These are phyloP conservation scores for Drosophila tsacasi DNA, from an alignment of 1,140 invertebrate genomes.

Conservation along the genomic window DNA sequence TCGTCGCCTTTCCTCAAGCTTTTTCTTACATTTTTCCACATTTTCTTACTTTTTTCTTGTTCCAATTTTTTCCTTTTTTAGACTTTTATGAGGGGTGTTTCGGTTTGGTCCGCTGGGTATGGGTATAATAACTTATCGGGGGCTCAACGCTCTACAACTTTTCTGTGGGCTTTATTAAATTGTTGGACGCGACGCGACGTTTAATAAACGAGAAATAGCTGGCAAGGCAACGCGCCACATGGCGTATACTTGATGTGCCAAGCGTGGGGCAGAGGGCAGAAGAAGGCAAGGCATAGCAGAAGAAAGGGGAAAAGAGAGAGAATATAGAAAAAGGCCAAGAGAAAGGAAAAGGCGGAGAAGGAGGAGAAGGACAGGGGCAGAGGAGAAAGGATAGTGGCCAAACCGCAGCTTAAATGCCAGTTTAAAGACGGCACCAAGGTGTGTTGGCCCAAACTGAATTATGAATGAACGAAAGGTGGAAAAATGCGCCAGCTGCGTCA, in stretches of 20 bases:
- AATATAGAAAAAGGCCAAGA: too few relatives aligned
- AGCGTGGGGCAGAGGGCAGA: constrained; percentile 1
- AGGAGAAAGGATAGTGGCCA: not conserved
- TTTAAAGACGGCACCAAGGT: constrained; percentile 20
- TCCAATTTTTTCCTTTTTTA: not conserved
- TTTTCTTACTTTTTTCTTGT: not conserved
- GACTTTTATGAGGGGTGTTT: constrained; percentile 17
- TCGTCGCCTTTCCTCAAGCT: constrained; percentile 37
- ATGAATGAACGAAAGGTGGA: constrained; percentile 49
- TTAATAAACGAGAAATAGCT: constrained; percentile 51
- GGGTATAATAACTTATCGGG: constrained; percentile 34
- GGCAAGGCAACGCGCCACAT: constrained; percentile 42
- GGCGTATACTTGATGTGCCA: constrained; percentile 49
- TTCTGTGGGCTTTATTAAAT: constrained; percentile 42
- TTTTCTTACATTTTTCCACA: not conserved
- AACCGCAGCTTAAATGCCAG: constrained; percentile 48
- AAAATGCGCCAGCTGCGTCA: constrained; percentile 23
- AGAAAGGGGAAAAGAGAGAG: not conserved
- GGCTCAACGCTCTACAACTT: constrained; percentile 34
- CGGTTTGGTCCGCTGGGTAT: not conserved
- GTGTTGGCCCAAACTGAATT: constrained; percentile 41
- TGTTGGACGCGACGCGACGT: constrained; percentile 37
- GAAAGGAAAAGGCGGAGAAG: not conserved
- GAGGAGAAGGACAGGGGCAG: not conserved
- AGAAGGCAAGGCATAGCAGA: not conserved